A percentile compares a stretch with the other conserved stretches of the same genome.
Conservation (phyloP, 2,113 vertebrate species). For the Micronycteris hirsuta region DNA sequence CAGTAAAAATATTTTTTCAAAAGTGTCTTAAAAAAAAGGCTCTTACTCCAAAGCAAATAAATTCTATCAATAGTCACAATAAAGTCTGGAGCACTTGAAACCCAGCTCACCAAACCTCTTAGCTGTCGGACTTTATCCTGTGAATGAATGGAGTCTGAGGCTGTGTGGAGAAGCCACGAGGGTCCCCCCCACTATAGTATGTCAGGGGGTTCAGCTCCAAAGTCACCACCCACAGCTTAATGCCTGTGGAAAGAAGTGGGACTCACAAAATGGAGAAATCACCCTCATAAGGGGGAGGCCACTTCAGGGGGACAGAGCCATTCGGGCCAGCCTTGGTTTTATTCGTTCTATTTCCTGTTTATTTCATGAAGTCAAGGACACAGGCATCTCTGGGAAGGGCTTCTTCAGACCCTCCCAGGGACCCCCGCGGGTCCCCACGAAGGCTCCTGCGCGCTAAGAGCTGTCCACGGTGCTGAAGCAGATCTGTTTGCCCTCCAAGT, state of each 20-base stretch:
- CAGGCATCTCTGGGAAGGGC: too few relatives aligned
- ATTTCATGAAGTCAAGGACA: too few relatives aligned
- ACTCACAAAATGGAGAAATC: background rate
- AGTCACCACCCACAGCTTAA: background rate
- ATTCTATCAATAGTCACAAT: constrained; percentile 53
- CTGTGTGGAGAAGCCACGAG: background rate
- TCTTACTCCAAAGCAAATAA: constrained; percentile 69
- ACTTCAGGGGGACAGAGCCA: too few relatives aligned
- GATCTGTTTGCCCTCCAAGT: fast-evolving
- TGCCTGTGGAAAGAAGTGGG: background rate
- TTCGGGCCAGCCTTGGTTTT: too few relatives aligned
- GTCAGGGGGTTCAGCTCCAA: background rate
- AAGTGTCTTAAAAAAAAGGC: constrained; percentile 66
- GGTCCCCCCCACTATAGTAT: fast-evolving
- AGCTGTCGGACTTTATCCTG: constrained; percentile 24
- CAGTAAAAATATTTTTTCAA: constrained; percentile 38
- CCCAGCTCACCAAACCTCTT: constrained; percentile 42
- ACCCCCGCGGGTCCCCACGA: too few relatives aligned
- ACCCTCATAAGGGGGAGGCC: too few relatives aligned
- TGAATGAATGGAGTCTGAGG: background rate
- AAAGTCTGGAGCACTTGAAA: constrained; percentile 54
- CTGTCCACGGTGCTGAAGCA: background rate
- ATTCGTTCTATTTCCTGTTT: too few relatives aligned
- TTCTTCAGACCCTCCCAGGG: too few relatives aligned
- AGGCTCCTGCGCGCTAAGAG: background rate